Evolutionary conservation across 2,888 invertebrate species (phyloP), one percentile per base, ranked within the genome.

Genomic region (Lochmaea capreae): DNA sequence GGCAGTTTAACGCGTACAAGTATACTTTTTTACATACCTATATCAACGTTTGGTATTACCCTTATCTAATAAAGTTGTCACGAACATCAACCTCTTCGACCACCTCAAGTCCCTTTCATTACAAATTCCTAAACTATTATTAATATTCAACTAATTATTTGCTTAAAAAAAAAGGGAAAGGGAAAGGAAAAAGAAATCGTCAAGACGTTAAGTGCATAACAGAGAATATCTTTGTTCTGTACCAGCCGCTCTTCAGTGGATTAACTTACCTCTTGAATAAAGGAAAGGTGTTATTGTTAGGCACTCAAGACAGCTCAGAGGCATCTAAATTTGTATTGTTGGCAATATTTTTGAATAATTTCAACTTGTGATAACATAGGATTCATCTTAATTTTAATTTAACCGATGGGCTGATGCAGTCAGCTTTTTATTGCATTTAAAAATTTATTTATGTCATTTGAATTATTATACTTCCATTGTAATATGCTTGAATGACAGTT

Each of bases 181-280:
- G n/a, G n/a, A n/a, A n/a, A n/a, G n/a, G n/a, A n/a, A n/a, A n/a
- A n/a, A n/a, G n/a, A n/a, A n/a, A 70, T 71, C 71, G 65, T 71
- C 71, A 71, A 71, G 65, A 71, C 83, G 84, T 83, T 83, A 85
- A 84, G 81, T 83, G 83, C 80, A 82, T 82, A 82, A 83, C 81
- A 82, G 79, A 80, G 81, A 82, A 82, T 79, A 80, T 78, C 79
- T 79, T 74, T 77, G 67, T 71, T 73, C 76, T 76, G 69, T 42
- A 65, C 65, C 71, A 71, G 57, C 72, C 67, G 54, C 72, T 72
- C 72, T 72, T 67, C 67, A 67, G 63, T 86, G 86, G 86, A 86
- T 87, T 87, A 86, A 82, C 82, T 80, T 65, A 68, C 42, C 74
- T 70, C 72, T 76, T 57, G 67, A 76, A 76, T 69, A 74, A 75